Conservation (phyloP, 2,888 invertebrate species). For the Dynastes hyllus region DNA sequence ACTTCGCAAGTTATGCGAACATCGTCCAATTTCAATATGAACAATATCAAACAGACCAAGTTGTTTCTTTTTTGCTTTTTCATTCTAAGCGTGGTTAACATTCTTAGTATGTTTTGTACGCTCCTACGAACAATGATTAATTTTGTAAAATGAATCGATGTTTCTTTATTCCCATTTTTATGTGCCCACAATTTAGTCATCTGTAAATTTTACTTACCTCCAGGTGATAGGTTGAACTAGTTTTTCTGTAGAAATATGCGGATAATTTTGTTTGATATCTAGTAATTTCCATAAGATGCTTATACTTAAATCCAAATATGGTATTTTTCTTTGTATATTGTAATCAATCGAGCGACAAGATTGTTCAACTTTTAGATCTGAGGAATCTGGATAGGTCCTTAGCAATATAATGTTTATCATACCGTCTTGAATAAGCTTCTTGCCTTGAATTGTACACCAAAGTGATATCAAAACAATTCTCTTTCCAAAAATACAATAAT, state of each 20-base stretch:
- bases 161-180: no score
- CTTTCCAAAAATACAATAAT: no score
- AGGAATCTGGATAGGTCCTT: constrained; percentile 19
- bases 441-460: constrained; percentile 9
- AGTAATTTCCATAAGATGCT: constrained; percentile 28
- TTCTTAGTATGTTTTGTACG: constrained; percentile 27
- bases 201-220: constrained; percentile 11
- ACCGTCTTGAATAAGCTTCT: constrained; percentile 11
- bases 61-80: constrained; percentile 38
- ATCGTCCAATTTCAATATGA: constrained; percentile 56
- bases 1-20: not conserved
- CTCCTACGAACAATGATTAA: constrained; percentile 1
- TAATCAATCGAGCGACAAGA: not conserved
- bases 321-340: not conserved
- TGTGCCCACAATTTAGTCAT: no score
- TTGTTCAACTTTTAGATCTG: not conserved
- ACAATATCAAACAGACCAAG: constrained; percentile 62
- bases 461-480: not conserved
- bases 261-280: not conserved
- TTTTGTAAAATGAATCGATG: not conserved
- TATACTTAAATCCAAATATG: constrained; percentile 12
- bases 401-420: constrained; percentile 11
- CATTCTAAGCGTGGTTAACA: constrained; percentile 2
- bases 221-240: constrained; percentile 3
- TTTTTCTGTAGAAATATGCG: not conserved